A percentile compares a stretch with the other conserved stretches of the same genome.
phyloP scores from a whole-genome alignment of 2,888 invertebrate species.

The Paralinhomoeus sp. region DNA sequence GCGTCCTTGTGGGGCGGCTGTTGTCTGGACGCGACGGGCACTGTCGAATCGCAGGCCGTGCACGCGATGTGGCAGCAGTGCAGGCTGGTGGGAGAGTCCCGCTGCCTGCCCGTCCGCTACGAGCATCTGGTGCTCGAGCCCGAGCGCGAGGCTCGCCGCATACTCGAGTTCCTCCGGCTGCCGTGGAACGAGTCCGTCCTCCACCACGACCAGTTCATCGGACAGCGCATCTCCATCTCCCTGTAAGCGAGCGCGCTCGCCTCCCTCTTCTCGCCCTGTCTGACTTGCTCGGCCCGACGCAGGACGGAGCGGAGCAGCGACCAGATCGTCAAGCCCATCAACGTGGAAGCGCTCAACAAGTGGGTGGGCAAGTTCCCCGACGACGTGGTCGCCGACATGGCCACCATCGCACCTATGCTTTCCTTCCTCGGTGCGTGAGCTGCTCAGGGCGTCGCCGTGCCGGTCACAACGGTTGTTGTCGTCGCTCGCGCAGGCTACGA shows the following conservation, averaged over 20 bases:
- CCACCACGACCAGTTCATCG: slow-evolving; percentile 9
- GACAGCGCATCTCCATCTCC: slow-evolving; percentile 8
- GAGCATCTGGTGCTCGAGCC: slow-evolving; percentile 86
- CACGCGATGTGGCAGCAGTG: slow-evolving; percentile 84
- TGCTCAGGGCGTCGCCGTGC: neutral
- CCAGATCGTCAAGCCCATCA: slow-evolving; percentile 93
- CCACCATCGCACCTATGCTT: slow-evolving; percentile 22
- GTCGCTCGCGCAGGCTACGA: slow-evolving; percentile 44
- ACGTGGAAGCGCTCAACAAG: slow-evolving; percentile 59
- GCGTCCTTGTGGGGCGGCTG: no score
- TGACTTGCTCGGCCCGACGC: slow-evolving; percentile 20
- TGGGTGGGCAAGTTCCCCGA: slow-evolving; percentile 36
- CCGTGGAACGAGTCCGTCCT: slow-evolving; percentile 58
- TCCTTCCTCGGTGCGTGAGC: slow-evolving; percentile 26
- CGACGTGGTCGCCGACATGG: slow-evolving; percentile 53
- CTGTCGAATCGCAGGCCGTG: slow-evolving; percentile 12
- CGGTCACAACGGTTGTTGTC: no score
- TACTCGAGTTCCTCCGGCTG: slow-evolving; percentile 63
- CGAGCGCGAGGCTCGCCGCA: slow-evolving; percentile 57
- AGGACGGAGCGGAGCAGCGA: slow-evolving; percentile 91
- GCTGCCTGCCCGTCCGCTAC: slow-evolving; percentile 74
- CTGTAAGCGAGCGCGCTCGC: slow-evolving; percentile 49
- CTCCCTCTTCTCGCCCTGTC: neutral
- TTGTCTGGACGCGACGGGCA: no score
- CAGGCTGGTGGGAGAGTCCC: slow-evolving; percentile 26